These are phyloP conservation scores for Cuculus canorus DNA, from an alignment of 2,797 vertebrate species.

Conservation along the genomic window DNA sequence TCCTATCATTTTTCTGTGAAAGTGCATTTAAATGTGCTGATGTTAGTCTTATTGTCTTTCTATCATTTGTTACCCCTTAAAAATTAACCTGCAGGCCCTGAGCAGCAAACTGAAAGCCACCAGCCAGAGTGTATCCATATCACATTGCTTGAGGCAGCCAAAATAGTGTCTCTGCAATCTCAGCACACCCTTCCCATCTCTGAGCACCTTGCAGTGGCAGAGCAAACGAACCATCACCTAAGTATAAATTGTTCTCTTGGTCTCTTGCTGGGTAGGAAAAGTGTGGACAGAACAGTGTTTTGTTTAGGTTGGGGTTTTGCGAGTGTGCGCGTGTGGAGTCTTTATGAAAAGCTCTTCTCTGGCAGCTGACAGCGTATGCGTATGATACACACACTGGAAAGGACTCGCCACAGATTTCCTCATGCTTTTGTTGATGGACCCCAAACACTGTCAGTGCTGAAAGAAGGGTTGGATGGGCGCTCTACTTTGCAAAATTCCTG, in stretches of 20 bases:
- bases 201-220: neutral
- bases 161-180: neutral
- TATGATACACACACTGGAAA: neutral
- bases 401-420: neutral
- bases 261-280: neutral
- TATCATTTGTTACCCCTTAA: neutral
- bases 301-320: neutral
- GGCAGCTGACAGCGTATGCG: neutral
- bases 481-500: neutral
- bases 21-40: neutral
- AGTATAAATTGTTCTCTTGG: neutral
- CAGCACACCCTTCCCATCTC: neutral
- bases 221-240: neutral
- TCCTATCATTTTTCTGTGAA: neutral
- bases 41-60: neutral
- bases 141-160: neutral
- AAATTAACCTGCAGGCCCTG: neutral
- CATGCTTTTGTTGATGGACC: neutral
- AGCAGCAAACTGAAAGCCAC: neutral
- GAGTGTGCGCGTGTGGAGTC: neutral
- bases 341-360: neutral
- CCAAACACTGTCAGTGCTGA: neutral
- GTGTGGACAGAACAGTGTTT: neutral
- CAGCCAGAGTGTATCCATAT: neutral
- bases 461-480: neutral